Conservation (phyloP, 2,113 vertebrate species). For the Scolopax mira region DNA sequence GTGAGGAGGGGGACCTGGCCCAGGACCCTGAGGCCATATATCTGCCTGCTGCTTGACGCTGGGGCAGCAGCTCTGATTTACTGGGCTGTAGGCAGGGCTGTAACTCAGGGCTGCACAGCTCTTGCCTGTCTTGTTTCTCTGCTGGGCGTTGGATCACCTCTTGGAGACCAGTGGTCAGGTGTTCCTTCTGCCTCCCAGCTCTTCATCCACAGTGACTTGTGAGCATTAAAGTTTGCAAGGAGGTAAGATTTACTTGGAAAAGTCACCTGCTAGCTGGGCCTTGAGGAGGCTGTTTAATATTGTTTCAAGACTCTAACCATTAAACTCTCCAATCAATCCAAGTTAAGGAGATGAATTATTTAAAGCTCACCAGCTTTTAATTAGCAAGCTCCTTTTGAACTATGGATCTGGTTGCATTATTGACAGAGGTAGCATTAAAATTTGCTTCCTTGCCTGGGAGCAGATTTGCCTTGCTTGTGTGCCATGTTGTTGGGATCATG, state of each 20-base stretch:
- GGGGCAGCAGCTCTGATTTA: not conserved
- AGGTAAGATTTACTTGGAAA: slow-evolving; percentile 48
- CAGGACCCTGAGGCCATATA: not conserved
- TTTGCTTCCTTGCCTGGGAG: slow-evolving; percentile 63
- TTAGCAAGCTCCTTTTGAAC: slow-evolving; percentile 97
- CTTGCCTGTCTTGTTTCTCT: not conserved
- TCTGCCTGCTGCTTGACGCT: not conserved
- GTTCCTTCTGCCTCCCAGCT: not conserved
- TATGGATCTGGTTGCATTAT: slow-evolving; percentile 96
- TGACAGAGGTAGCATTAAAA: slow-evolving; percentile 84
- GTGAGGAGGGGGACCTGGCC: not conserved
- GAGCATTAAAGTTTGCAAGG: slow-evolving; percentile 27
- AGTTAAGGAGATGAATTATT: slow-evolving; percentile 99
- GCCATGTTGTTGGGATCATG: not conserved
- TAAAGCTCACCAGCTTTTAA: slow-evolving; percentile 96
- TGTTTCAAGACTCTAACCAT: slow-evolving; percentile 91
- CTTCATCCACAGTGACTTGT: not conserved
- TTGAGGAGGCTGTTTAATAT: slow-evolving; percentile 95
- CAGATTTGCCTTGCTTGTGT: slow-evolving; percentile 37
- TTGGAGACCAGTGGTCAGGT: not conserved
- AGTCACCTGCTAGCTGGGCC: slow-evolving; percentile 64
- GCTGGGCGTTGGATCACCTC: not conserved
- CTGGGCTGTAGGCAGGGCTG: not conserved
- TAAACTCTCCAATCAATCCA: slow-evolving; percentile 98
- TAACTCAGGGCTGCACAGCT: not conserved